phyloP scores from a whole-genome alignment of 1,140 invertebrate species.

The Adelges cooleyi region DNA sequence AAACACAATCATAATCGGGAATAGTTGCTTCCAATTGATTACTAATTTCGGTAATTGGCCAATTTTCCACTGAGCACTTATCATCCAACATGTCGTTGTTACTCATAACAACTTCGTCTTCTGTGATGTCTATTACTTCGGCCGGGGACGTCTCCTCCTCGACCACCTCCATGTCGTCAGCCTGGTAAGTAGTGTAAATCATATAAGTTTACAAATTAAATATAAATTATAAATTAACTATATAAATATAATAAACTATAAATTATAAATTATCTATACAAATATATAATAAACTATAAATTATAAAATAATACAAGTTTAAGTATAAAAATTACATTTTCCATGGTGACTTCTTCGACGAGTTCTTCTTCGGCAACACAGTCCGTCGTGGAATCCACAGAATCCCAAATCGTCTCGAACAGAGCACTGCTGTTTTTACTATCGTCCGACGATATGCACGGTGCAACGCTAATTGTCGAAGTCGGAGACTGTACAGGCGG shows the following conservation, averaged over 20 bases:
- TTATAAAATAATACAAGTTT: no score
- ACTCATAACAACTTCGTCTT: background rate
- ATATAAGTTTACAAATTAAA: no score
- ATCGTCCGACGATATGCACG: background rate
- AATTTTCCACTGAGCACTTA: background rate
- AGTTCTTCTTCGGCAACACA: background rate
- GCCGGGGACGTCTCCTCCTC: no score
- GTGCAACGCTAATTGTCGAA: no score
- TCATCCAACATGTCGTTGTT: constrained; percentile 1
- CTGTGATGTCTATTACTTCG: background rate
- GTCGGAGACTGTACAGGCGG: no score
- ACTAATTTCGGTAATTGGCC: background rate
- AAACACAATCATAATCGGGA: constrained; percentile 11
- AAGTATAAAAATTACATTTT: background rate
- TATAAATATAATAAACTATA: no score
- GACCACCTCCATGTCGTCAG: no score
- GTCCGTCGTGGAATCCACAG: background rate
- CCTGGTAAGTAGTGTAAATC: no score
- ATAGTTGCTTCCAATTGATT: background rate
- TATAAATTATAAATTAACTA: no score
- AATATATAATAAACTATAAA: no score
- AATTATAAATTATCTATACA: no score
- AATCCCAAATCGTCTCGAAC: background rate
- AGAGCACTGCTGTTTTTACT: background rate
- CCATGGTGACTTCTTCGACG: background rate